Percentiles rank a stretch among this genome's conserved stretches.
phyloP scores from a whole-genome alignment of 2,113 vertebrate species.

The Sula dactylatra region DNA sequence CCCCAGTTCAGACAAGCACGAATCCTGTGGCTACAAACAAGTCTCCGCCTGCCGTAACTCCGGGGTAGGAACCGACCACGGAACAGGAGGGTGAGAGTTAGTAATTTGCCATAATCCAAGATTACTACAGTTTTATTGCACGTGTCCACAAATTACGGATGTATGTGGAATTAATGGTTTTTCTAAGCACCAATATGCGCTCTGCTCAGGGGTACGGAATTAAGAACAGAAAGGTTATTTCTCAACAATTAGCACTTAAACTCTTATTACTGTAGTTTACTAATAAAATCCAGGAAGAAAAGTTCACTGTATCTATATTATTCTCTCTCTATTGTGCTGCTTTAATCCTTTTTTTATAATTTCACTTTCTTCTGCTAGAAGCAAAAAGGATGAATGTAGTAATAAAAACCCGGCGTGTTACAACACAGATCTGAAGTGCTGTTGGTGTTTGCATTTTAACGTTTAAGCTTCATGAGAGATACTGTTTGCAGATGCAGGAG shows the following conservation, averaged over 20 bases:
- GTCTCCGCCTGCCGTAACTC: not conserved
- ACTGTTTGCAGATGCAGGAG: not conserved
- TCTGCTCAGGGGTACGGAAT: not conserved
- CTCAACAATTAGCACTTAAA: not conserved
- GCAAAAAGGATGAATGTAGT: not conserved
- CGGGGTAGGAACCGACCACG: not conserved
- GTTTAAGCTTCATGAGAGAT: not conserved
- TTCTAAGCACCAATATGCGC: not conserved
- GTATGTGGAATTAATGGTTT: not conserved
- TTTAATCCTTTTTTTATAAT: not conserved
- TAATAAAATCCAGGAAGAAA: not conserved
- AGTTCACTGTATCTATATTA: not conserved
- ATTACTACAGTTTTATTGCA: not conserved
- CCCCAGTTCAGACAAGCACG: not conserved
- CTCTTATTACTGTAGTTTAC: not conserved
- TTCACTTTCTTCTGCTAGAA: not conserved
- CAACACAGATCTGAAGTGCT: not conserved
- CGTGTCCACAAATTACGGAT: not conserved
- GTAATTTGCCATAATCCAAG: not conserved
- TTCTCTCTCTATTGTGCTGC: not conserved
- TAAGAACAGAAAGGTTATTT: not conserved
- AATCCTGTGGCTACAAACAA: not conserved
- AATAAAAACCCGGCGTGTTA: not conserved
- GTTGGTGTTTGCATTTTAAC: not conserved
- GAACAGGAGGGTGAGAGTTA: not conserved